Conservation (phyloP, 2,797 vertebrate genomes). For the Rousettus madagascariensis region DNA sequence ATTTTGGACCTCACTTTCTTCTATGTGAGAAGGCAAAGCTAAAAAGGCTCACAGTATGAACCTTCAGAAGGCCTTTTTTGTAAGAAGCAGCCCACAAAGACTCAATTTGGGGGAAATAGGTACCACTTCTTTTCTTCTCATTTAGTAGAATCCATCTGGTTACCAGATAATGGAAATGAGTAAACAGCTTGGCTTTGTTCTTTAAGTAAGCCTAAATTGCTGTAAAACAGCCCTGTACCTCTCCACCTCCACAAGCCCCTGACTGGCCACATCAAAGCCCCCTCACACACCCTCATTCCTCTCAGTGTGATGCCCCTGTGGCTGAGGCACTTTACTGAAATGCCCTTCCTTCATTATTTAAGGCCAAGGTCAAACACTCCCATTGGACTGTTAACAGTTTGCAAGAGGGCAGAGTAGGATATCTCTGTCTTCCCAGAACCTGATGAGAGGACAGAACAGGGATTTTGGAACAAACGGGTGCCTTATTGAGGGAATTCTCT, state of each 20-base stretch:
- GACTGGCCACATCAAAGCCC: not conserved
- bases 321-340: not conserved
- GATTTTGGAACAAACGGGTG: not conserved
- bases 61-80: not conserved
- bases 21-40: conserved; percentile 68
- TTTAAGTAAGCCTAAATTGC: not conserved
- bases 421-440: not conserved
- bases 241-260: not conserved
- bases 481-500: not conserved
- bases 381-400: not conserved
- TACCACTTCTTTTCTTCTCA: conserved; percentile 44
- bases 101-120: conserved; percentile 43
- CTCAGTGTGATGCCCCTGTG: not conserved
- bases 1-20: conserved; percentile 79
- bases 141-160: conserved; percentile 63
- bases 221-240: conserved; percentile 29
- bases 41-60: conserved; percentile 23
- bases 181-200: not conserved
- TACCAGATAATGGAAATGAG: conserved; percentile 37
- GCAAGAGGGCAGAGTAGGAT: not conserved
- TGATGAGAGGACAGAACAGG: not conserved
- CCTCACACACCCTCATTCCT: not conserved
- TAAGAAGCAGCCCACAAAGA: conserved; percentile 19
- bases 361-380: not conserved
- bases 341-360: not conserved